These are phyloP conservation scores for Drosophila prolongata DNA, from an alignment of 2,888 invertebrate genomes.

Conservation along the genomic window DNA sequence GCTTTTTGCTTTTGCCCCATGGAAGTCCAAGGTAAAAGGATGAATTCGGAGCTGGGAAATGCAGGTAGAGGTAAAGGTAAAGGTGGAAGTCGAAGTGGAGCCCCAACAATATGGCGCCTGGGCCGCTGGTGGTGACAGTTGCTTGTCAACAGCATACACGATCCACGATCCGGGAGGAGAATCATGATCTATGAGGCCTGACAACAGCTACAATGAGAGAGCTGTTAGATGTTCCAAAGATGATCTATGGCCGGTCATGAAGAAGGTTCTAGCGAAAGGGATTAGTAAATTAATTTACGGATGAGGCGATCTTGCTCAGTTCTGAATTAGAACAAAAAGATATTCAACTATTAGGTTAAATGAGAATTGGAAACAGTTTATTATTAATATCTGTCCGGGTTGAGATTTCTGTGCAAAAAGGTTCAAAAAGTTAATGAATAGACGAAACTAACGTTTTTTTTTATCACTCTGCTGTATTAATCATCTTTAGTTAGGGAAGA, in stretches of 20 bases:
- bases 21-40: constrained; percentile 16
- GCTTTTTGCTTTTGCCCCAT: constrained; percentile 16
- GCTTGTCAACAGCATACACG: constrained; percentile 75
- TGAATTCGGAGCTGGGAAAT: background rate
- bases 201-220: constrained; percentile 36
- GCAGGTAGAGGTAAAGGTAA: constrained; percentile 2
- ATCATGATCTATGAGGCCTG: constrained; percentile 45
- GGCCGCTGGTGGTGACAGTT: constrained; percentile 77
- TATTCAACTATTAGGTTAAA: background rate
- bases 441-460: no score
- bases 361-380: background rate
- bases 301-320: background rate
- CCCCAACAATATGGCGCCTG: constrained; percentile 58
- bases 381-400: no score
- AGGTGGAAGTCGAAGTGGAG: constrained; percentile 44
- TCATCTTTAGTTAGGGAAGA: no score
- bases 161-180: constrained; percentile 16
- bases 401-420: no score
- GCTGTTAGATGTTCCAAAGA: constrained; percentile 41
- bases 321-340: background rate
- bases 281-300: background rate
- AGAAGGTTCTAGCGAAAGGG: constrained; percentile 3
- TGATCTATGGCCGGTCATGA: constrained; percentile 30
- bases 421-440: no score
- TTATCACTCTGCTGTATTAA: no score